Evolutionary conservation across 2,888 invertebrate species (phyloP), one percentile per base, ranked within the genome.

Genomic region (Altica lythri): DNA sequence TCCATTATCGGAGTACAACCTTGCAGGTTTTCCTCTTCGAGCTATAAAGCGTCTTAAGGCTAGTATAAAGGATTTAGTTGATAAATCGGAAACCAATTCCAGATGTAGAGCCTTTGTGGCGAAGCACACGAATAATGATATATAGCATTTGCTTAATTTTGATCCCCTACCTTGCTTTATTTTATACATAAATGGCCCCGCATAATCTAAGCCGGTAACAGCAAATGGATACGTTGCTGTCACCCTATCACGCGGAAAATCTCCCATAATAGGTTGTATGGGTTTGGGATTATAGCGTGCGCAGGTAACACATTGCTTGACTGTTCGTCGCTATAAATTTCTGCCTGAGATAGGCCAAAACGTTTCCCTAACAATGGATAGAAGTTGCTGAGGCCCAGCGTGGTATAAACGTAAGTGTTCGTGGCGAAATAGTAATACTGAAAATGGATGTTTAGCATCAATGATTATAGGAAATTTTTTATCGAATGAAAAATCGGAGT

Each of bases 131-230:
- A n/a, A n/a, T n/a, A n/a, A n/a, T n/a, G n/a, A n/a, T n/a, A n/a
- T n/a, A n/a, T n/a, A n/a, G n/a, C n/a, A n/a, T n/a, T n/a, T n/a
- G n/a, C n/a, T n/a, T n/a, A n/a, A n/a, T n/a, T n/a, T n/a, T n/a
- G n/a, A n/a, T n/a, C n/a, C n/a, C n/a, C n/a, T n/a, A n/a, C n/a
- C n/a, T n/a, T n/a, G n/a, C n/a, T n/a, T n/a, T n/a, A n/a, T n/a
- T n/a, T n/a, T n/a, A n/a, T n/a, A n/a, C n/a, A 12, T 12, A 19
- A 53, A 38, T 10, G 53, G 56, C 8, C 53, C 56, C 14, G 57
- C 57, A 19, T 47, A 57, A 17, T 49, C 53, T 1, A 48, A 14
- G 12, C 44, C 57, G 16, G 18, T 18, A 16, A 27, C 18, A 2
- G 14, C 6, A 30, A 45, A 53, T 9, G 55, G 55, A 14, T 34